Evolutionary conservation across 2,113 vertebrate genomes (phyloP), one percentile per base, ranked within the genome.

Genomic region (Thunnus thynnus): DNA sequence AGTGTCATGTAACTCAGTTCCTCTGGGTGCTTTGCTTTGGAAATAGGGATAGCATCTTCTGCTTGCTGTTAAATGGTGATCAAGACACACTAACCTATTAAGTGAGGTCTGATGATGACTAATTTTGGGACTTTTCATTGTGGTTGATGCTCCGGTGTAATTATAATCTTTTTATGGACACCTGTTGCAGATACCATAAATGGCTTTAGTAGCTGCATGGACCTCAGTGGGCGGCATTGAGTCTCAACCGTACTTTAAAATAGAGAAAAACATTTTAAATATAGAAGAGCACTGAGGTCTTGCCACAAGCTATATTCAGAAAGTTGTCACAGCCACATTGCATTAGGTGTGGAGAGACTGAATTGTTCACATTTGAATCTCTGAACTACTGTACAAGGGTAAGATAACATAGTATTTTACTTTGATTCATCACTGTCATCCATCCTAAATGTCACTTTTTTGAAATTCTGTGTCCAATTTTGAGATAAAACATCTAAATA

Each of bases 121-220:
- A 60, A 72, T 32, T 51, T 47, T 22, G n/a, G 54, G 22, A 41
- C 73, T 65, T 22, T 67, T 70, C 36, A 44, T 76, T 60, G 2
- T 17, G 5, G 22, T 4, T 55, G 68, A 60, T 70, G 76, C 71
- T 71, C 7, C 48, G 46, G 52, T 71, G 52, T 86, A 62, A 71
- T 63, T 72, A 67, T 76, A 79, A 22, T 55, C 78, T 77, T 58
- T 72, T 69, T 47, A 48, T 25, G 44, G 12, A 57, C 82, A 82
- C 82, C 82, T 87, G 84, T 77, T 80, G 72, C 82, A 69, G 14
- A 48, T n/a, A 12, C 74, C 66, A 80, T 70, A 76, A 36, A 80
- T 0, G 68, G 66, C 52, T 14, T 6, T n/a, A 50, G 22, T 58
- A 1, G 20, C 72, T 72, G 50, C 41, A 10, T 10, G 4, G 32